A percentile compares a stretch with the other conserved stretches of the same genome.
Conservation (phyloP, 2,113 vertebrate species). For the Seriola aureovittata region DNA sequence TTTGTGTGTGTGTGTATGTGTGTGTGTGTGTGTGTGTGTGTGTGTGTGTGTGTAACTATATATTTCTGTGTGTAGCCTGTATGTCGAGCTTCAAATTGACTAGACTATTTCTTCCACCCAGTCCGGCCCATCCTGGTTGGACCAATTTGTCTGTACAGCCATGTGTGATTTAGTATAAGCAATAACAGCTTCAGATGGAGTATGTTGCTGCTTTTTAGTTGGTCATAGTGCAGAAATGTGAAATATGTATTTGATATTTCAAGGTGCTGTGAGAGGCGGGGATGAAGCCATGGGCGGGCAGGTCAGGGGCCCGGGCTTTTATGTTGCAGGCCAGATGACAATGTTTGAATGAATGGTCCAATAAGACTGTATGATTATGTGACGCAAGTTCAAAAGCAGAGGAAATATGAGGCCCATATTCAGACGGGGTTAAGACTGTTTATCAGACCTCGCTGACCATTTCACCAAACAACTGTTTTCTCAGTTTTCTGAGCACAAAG, state of each 20-base stretch:
- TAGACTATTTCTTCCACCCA: slow-evolving; percentile 53
- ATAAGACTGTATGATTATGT: slow-evolving; percentile 70
- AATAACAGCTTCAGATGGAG: slow-evolving; percentile 69
- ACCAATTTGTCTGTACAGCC: slow-evolving; percentile 56
- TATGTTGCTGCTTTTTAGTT: slow-evolving; percentile 48
- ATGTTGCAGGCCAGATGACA: slow-evolving; percentile 65
- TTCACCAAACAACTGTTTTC: slow-evolving; percentile 5
- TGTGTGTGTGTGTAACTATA: slow-evolving; percentile 22
- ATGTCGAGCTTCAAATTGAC: slow-evolving; percentile 39
- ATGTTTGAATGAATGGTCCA: slow-evolving; percentile 74
- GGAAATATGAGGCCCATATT: slow-evolving; percentile 62
- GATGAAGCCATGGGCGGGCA: slow-evolving; percentile 60
- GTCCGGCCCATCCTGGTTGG: slow-evolving; percentile 23
- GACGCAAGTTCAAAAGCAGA: slow-evolving; percentile 48
- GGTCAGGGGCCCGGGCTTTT: slow-evolving; percentile 70
- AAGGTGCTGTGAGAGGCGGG: slow-evolving; percentile 34
- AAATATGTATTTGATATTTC: slow-evolving; percentile 82
- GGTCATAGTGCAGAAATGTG: slow-evolving; percentile 64
- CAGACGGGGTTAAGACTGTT: slow-evolving; percentile 36
- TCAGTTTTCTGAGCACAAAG: not conserved
- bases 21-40: slow-evolving; percentile 15
- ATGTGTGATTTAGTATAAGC: slow-evolving; percentile 79
- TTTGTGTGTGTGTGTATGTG: slow-evolving; percentile 28
- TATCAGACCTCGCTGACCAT: slow-evolving; percentile 33
- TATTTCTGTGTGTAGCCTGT: slow-evolving; percentile 30